Evolutionary conservation across 1,140 invertebrate genomes (phyloP).

Genomic region (Chionoecetes opilio): DNA sequence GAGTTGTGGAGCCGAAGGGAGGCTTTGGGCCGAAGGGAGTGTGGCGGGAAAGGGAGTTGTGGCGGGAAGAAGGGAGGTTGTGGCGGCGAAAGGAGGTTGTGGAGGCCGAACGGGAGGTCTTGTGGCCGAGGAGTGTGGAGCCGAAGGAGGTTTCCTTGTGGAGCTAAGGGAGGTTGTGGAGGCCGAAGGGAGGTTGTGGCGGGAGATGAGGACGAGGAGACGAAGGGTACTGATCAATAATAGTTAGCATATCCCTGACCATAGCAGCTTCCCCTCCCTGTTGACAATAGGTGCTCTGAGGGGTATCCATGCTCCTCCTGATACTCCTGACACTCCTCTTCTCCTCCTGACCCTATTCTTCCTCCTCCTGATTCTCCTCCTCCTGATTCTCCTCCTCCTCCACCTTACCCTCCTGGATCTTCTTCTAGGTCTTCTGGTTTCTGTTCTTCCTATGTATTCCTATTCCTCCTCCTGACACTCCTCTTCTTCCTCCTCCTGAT

Average conservation of each 20-base stretch:
- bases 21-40: no score
- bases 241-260: conserved; percentile 59
- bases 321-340: no score
- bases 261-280: conserved; percentile 47
- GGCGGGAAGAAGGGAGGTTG: no score
- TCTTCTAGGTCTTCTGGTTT: background rate
- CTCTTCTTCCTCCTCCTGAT: no score
- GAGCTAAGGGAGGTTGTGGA: no score
- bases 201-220: background rate
- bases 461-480: background rate
- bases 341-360: background rate
- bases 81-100: no score
- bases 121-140: no score
- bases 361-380: background rate
- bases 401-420: background rate
- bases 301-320: no score
- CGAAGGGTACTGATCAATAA: conserved; percentile 29
- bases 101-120: no score
- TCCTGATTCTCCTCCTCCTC: background rate
- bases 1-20: no score
- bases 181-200: background rate
- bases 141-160: no score
- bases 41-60: no score
- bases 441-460: background rate
- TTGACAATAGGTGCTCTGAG: conserved; percentile 22